These are phyloP conservation scores for Orchestia grillus DNA, from an alignment of 1,140 invertebrate species.

Conservation along the genomic window DNA sequence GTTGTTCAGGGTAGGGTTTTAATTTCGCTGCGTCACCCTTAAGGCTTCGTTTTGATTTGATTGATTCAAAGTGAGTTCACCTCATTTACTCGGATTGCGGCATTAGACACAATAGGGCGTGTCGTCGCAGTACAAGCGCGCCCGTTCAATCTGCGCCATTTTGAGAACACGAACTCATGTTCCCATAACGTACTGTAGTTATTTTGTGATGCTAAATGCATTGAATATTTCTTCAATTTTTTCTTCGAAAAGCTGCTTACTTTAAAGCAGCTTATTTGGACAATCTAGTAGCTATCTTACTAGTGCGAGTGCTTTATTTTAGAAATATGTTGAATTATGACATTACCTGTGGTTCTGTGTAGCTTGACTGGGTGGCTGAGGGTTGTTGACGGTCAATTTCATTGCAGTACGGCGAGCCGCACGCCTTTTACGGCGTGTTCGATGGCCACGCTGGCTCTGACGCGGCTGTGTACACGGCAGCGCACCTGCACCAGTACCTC, in stretches of 20 bases:
- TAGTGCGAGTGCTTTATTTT: not conserved
- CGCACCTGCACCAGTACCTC: slow-evolving; percentile 90
- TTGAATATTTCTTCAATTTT: not conserved
- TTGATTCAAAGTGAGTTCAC: too few species aligned
- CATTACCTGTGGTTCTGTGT: not conserved
- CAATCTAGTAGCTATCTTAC: not conserved
- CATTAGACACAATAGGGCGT: too few species aligned
- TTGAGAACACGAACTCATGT: not conserved
- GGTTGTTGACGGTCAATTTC: not conserved
- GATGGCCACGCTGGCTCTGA: slow-evolving; percentile 95
- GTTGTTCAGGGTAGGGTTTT: too few species aligned
- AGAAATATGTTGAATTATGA: not conserved
- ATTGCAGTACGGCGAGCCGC: slow-evolving; percentile 75
- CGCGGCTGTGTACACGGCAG: slow-evolving; percentile 87
- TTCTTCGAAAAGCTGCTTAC: not conserved
- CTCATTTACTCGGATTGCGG: too few species aligned
- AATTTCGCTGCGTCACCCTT: too few species aligned
- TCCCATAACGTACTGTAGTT: not conserved
- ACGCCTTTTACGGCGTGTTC: slow-evolving; percentile 92
- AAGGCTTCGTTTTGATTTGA: too few species aligned
- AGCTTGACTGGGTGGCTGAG: not conserved
- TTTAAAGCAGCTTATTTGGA: not conserved
- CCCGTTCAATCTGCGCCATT: too few species aligned
- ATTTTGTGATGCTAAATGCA: not conserved
- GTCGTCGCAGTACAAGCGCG: too few species aligned